Percentiles rank a stretch among this genome's conserved stretches.
Evolutionary conservation across 2,113 vertebrate species (phyloP).

Genomic region (Lagopus muta): DNA sequence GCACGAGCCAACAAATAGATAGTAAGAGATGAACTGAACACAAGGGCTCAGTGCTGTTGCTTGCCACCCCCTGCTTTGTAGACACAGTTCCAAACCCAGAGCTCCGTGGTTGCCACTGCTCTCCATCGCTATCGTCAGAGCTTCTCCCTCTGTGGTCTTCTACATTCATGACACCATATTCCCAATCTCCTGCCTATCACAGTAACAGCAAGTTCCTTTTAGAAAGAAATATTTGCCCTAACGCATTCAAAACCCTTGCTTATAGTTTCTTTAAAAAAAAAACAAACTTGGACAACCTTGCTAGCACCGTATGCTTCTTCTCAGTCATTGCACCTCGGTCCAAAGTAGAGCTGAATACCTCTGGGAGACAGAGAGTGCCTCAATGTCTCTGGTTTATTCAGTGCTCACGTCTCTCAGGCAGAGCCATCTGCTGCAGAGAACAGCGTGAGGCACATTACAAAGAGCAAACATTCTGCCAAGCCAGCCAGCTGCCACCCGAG

Average conservation of each 20-base stretch:
- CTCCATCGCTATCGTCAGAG: neutral
- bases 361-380: neutral
- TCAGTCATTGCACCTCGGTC: neutral
- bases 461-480: neutral
- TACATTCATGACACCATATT: neutral
- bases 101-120: neutral
- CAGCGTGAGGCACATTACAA: neutral
- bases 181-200: neutral
- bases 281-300: neutral
- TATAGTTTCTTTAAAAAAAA: neutral
- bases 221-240: neutral
- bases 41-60: fast-evolving
- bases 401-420: neutral
- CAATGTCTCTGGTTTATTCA: neutral
- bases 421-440: conserved; percentile 5
- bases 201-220: neutral
- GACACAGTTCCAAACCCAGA: fast-evolving
- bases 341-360: neutral
- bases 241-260: neutral
- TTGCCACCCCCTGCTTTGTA: neutral
- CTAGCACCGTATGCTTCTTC: neutral
- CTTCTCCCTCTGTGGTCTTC: neutral
- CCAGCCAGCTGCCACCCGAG: neutral
- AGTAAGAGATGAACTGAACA: fast-evolving
- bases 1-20: neutral